A percentile compares a stretch with the other conserved stretches of the same genome.
These are phyloP conservation scores for Brachypteracias leptosomus DNA, from an alignment of 2,113 vertebrate species.

Conservation along the genomic window DNA sequence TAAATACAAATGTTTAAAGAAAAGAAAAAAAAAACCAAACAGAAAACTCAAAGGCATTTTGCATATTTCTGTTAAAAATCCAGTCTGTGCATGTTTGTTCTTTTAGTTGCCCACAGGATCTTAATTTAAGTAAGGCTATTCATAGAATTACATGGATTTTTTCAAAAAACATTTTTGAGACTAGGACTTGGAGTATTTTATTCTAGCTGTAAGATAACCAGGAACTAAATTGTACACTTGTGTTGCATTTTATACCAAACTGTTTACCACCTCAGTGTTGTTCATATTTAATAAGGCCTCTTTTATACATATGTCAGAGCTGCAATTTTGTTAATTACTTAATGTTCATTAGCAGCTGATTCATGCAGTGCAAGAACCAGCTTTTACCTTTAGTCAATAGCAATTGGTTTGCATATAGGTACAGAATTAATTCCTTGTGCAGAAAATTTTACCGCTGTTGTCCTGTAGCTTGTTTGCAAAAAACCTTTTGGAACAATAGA, in stretches of 20 bases:
- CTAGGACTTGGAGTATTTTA: constrained; percentile 63
- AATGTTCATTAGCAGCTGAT: constrained; percentile 20
- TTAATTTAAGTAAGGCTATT: constrained; percentile 66
- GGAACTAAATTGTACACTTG: constrained; percentile 35
- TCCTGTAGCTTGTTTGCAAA: constrained; percentile 64
- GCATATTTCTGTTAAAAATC: constrained; percentile 62
- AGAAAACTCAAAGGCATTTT: constrained; percentile 60
- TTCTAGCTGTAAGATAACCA: constrained; percentile 51
- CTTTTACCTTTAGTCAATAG: constrained; percentile 51
- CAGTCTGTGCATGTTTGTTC: constrained; percentile 66
- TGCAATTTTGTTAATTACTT: constrained; percentile 35
- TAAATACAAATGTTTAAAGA: constrained; percentile 70
- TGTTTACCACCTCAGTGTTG: constrained; percentile 66
- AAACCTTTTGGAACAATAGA: constrained; percentile 53
- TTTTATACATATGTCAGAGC: constrained; percentile 36
- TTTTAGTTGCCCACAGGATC: constrained; percentile 70
- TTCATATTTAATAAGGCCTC: constrained; percentile 59
- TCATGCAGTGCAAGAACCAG: constrained; percentile 40
- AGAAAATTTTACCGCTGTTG: constrained; percentile 54
- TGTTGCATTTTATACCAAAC: constrained; percentile 62
- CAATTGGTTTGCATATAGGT: constrained; percentile 59
- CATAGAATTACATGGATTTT: constrained; percentile 58
- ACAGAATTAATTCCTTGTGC: constrained; percentile 43
- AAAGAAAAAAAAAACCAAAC: background rate
- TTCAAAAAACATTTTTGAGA: constrained; percentile 59